These are phyloP conservation scores for Aphidius gifuensis DNA, from an alignment of 1,140 invertebrate species.

Conservation along the genomic window DNA sequence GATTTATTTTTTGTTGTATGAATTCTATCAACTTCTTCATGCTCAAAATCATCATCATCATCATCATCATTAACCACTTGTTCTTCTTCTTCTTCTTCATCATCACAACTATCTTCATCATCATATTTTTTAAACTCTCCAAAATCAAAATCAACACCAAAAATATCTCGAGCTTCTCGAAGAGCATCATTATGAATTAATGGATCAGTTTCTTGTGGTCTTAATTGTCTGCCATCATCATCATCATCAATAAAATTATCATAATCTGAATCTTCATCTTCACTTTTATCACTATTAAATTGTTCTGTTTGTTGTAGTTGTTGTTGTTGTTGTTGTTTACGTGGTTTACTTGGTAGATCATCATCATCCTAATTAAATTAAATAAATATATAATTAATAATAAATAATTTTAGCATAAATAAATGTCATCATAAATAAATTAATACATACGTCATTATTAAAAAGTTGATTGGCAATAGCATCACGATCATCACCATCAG, in stretches of 20 bases:
- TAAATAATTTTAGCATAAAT: not conserved
- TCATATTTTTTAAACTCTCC: slow-evolving; percentile 90
- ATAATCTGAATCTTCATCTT: slow-evolving; percentile 78
- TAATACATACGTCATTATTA: slow-evolving; percentile 55
- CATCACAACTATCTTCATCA: slow-evolving; percentile 82
- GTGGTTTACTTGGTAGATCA: slow-evolving; percentile 66
- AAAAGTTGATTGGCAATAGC: slow-evolving; percentile 88
- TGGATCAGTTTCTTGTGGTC: slow-evolving; percentile 76
- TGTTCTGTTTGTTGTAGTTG: slow-evolving; percentile 63
- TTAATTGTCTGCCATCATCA: slow-evolving; percentile 80
- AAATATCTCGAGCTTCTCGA: slow-evolving; percentile 98
- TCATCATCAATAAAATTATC: slow-evolving; percentile 98
- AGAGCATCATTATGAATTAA: slow-evolving; percentile 67
- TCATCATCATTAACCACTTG: slow-evolving; percentile 79
- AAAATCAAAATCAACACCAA: slow-evolving; percentile 97
- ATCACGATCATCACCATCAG: slow-evolving; percentile 77
- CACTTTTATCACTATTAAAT: slow-evolving; percentile 74
- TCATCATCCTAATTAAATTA: slow-evolving; percentile 65
- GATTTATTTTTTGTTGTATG: slow-evolving; percentile 67
- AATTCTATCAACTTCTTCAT: slow-evolving; percentile 58
- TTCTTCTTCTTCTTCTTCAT: slow-evolving; percentile 69
- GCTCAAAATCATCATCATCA: slow-evolving; percentile 72
- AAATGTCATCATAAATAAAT: too few relatives aligned
- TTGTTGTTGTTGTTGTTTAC: slow-evolving; percentile 44
- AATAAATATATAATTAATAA: not conserved